Base-by-base conservation (phyloP, 2,113 vertebrate species). In the Tetraodon nigroviridis region DNA sequence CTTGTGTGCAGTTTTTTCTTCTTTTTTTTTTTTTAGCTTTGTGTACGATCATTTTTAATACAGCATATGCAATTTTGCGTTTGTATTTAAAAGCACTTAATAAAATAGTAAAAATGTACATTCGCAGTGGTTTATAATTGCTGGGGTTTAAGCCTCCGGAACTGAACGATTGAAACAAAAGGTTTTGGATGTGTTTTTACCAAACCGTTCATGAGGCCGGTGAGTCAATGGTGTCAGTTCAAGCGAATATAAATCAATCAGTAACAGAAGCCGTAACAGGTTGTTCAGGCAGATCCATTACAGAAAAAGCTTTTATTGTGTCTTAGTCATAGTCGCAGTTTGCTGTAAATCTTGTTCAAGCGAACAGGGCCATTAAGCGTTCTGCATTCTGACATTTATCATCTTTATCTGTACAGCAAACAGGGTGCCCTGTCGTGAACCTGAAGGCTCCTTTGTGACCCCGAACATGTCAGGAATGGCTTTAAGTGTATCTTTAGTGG, bases 31-130 rank as follows among this genome's bases (percentile, higher is more conserved):
- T 69, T 61, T 59, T 70, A 74, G 80, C 70, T 82, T 77, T 83
- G 76, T 74, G 69, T 86, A 73, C 73, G 80, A 75, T 75, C 6
- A 81, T 84, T 89, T 89, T 72, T 84, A 84, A 71, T 62, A 37
- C 32, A 37, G 32, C 32, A 81, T 80, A 78, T 84, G 73, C 82
- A 79, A 64, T 78, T 80, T 71, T 86, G 87, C 87, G 79, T 84
- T 84, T 79, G 79, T 46, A 89, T 88, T 89, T 88, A 89, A 90
- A 87, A 82, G 51, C 85, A 83, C 79, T 81, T 77, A 90, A 89
- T 90, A 89, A 90, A 89, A 86, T 24, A 68, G 51, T 60, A 75
- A 70, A 62, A 37, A 44, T 79, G 70, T 64, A 50, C 61, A 32
- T 61, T 55, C 16, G 6, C 6, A 41, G 11, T 32, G 67, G 53